A percentile compares a stretch with the other conserved stretches of the same genome.
These are phyloP conservation scores for Conchocele bisecta DNA, from an alignment of 2,888 invertebrate genomes.

Conservation along the genomic window DNA sequence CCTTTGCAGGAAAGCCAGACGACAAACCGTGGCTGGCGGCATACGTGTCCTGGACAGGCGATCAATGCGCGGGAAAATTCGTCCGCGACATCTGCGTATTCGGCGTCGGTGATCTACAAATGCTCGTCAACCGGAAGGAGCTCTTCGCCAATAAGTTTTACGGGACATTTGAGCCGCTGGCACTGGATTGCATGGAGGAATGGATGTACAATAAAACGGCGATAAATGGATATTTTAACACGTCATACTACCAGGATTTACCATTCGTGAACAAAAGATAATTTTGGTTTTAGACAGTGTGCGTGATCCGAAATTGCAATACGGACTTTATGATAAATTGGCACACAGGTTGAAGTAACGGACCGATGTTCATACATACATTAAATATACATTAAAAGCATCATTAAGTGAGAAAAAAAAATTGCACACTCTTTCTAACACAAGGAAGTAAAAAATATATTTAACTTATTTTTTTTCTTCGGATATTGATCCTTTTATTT, in stretches of 20 bases:
- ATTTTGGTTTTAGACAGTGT: too few relatives aligned
- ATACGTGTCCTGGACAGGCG: constrained; percentile 74
- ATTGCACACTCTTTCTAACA: too few relatives aligned
- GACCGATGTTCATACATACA: too few relatives aligned
- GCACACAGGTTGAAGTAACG: too few relatives aligned
- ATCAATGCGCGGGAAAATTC: constrained; percentile 70
- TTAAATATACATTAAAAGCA: too few relatives aligned
- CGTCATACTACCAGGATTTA: constrained; percentile 42
- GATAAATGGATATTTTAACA: constrained; percentile 14
- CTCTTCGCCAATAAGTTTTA: constrained; percentile 80
- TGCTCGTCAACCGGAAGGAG: constrained; percentile 64
- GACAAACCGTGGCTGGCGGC: constrained; percentile 72
- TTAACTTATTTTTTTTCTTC: too few relatives aligned
- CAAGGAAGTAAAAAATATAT: too few relatives aligned
- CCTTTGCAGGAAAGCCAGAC: constrained; percentile 61
- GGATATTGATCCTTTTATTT: too few relatives aligned
- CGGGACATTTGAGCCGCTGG: constrained; percentile 69
- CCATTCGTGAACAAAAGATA: constrained; percentile 46
- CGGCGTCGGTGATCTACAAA: constrained; percentile 72
- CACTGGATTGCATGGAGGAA: constrained; percentile 78
- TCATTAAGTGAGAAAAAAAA: too few relatives aligned
- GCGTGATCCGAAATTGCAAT: too few relatives aligned
- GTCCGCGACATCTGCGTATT: constrained; percentile 77
- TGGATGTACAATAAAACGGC: constrained; percentile 69
- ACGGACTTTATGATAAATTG: too few relatives aligned